Conservation (phyloP, 2,888 invertebrate genomes). For the Chelonus formosanus region DNA sequence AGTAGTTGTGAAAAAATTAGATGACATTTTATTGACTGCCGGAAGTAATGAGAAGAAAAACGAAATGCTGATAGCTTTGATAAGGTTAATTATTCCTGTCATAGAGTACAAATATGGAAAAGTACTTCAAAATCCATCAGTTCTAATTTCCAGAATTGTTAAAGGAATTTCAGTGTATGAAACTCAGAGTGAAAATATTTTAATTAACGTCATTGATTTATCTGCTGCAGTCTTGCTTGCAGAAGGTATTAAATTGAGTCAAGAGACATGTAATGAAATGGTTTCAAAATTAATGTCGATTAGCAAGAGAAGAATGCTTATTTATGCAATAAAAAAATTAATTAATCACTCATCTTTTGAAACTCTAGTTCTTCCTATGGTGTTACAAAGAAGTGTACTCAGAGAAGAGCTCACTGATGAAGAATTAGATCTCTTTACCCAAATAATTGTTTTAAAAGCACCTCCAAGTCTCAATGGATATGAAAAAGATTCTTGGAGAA, state of each 20-base stretch:
- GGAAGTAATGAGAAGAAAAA: conserved; percentile 56
- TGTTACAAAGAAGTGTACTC: conserved; percentile 71
- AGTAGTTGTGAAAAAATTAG: conserved; percentile 63
- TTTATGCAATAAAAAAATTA: conserved; percentile 75
- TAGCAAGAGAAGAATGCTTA: conserved; percentile 69
- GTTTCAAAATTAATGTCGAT: conserved; percentile 72
- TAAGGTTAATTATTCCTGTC: conserved; percentile 65
- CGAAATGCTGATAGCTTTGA: conserved; percentile 67
- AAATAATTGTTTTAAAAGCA: conserved; percentile 74
- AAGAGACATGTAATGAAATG: conserved; percentile 78
- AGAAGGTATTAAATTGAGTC: conserved; percentile 72
- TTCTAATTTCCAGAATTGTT: conserved; percentile 68
- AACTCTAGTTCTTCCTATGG: conserved; percentile 74
- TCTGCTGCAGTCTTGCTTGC: conserved; percentile 61
- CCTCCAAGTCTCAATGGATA: conserved; percentile 72
- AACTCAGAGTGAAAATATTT: conserved; percentile 37
- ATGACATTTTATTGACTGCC: conserved; percentile 50
- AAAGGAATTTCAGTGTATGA: conserved; percentile 46
- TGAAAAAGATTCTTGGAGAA: conserved; percentile 72
- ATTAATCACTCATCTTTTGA: conserved; percentile 77
- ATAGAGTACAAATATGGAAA: conserved; percentile 74
- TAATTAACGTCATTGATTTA: conserved; percentile 48
- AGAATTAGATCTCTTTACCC: conserved; percentile 71
- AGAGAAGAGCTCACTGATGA: conserved; percentile 67
- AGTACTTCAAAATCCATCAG: conserved; percentile 70